Evolutionary conservation across 2,797 vertebrate species (phyloP).

Genomic region (Holocentrus rufus): DNA sequence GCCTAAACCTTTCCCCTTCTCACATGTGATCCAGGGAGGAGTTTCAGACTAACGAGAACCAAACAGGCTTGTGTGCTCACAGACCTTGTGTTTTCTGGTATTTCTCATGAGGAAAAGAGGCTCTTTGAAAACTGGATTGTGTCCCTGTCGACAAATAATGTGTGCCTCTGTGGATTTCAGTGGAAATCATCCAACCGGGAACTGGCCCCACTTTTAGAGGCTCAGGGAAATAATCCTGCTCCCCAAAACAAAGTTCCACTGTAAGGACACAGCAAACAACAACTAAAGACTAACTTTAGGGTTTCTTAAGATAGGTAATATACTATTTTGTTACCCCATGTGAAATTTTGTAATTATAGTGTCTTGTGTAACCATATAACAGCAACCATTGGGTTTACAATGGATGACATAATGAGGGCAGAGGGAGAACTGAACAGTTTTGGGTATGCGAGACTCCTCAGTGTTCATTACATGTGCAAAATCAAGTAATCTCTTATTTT

Average conservation of each 20-base stretch:
- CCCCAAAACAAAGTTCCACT: slow-evolving; percentile 33
- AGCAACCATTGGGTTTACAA: not conserved
- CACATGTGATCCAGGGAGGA: slow-evolving; percentile 77
- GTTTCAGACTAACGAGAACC: slow-evolving; percentile 44
- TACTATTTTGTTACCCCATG: not conserved
- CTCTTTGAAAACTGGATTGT: slow-evolving; percentile 58
- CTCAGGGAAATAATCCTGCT: slow-evolving; percentile 62
- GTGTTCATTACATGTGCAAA: not conserved
- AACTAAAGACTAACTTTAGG: slow-evolving; percentile 12
- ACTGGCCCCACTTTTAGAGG: slow-evolving; percentile 25
- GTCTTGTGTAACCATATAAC: not conserved
- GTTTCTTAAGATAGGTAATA: not conserved
- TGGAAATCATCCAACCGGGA: slow-evolving; percentile 48
- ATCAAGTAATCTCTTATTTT: too few relatives aligned
- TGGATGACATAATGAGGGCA: not conserved
- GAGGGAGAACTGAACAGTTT: not conserved
- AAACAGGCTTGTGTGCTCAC: slow-evolving; percentile 45
- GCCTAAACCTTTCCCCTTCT: slow-evolving; percentile 47
- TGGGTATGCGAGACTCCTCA: not conserved
- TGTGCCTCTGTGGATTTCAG: slow-evolving; percentile 57
- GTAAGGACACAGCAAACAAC: slow-evolving; percentile 12
- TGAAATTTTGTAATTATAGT: not conserved
- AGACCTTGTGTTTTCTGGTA: slow-evolving; percentile 63
- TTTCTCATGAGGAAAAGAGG: slow-evolving; percentile 55
- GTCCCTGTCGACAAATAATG: slow-evolving; percentile 43